A percentile compares a stretch with the other conserved stretches of the same genome.
phyloP scores from a whole-genome alignment of 1,140 invertebrate species.

The Drosophila pruinosa region DNA sequence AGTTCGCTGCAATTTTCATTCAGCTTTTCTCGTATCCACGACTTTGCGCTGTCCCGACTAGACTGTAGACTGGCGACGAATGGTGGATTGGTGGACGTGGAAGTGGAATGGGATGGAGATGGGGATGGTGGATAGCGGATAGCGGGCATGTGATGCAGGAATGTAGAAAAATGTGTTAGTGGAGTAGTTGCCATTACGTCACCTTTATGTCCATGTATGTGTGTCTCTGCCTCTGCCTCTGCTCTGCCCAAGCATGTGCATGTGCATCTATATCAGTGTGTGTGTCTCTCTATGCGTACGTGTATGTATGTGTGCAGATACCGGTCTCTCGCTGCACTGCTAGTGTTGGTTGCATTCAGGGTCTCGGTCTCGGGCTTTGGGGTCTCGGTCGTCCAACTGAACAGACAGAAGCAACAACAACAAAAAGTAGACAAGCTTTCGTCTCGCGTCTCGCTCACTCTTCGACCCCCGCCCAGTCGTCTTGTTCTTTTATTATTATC shows the following conservation, averaged over 20 bases:
- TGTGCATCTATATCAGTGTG: constrained; percentile 19
- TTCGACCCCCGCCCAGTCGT: background rate
- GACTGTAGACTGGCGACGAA: background rate
- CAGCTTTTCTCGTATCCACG: constrained; percentile 67
- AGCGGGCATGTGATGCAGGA: constrained; percentile 51
- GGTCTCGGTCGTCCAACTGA: constrained; percentile 64
- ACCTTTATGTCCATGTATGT: constrained; percentile 59
- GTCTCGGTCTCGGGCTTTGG: constrained; percentile 33
- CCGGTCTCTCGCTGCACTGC: constrained; percentile 4
- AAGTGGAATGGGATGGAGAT: too few relatives aligned
- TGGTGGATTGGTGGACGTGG: background rate
- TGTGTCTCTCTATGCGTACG: constrained; percentile 18
- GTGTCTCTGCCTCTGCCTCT: constrained; percentile 1
- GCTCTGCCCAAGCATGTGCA: background rate
- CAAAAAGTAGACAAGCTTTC: background rate
- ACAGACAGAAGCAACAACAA: background rate
- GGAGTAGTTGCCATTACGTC: constrained; percentile 83
- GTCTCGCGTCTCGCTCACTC: background rate
- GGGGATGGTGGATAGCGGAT: background rate
- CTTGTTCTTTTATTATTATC: background rate
- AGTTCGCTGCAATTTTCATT: constrained; percentile 77
- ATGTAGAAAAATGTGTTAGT: constrained; percentile 83
- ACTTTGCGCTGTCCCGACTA: constrained; percentile 22
- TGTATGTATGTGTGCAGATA: constrained; percentile 1
- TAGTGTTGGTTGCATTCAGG: constrained; percentile 19